phyloP scores from a whole-genome alignment of 1,140 invertebrate genomes.

The Drosophila paulistorum region DNA sequence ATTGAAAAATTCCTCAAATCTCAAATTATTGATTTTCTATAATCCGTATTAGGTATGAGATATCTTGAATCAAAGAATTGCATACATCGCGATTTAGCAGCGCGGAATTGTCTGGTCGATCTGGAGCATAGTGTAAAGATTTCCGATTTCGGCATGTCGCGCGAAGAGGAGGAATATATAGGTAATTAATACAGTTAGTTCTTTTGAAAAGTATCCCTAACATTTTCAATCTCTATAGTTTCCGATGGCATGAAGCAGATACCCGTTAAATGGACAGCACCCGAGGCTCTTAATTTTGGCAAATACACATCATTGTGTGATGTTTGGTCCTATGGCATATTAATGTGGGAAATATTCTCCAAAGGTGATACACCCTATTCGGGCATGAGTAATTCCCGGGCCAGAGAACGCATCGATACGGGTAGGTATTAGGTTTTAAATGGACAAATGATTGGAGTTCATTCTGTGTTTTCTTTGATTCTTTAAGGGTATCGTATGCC shows the following conservation, averaged over 20 bases:
- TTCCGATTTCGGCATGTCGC: slow-evolving; percentile 98
- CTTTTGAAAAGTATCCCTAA: no score
- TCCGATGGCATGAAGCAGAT: slow-evolving; percentile 99
- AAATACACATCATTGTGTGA: slow-evolving; percentile 97
- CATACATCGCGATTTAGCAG: slow-evolving; percentile 97
- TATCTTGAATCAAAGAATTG: slow-evolving; percentile 98
- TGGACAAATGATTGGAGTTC: no score
- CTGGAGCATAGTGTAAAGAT: slow-evolving; percentile 96
- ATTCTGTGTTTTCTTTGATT: background rate
- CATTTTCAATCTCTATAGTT: slow-evolving; percentile 83
- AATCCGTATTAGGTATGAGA: slow-evolving; percentile 87
- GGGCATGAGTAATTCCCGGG: slow-evolving; percentile 96
- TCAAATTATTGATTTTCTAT: background rate
- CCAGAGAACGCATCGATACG: slow-evolving; percentile 95
- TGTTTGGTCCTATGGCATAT: slow-evolving; percentile 98
- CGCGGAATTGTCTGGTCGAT: slow-evolving; percentile 92
- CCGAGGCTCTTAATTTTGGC: slow-evolving; percentile 98
- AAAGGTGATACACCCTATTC: slow-evolving; percentile 96
- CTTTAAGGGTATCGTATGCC: slow-evolving; percentile 95
- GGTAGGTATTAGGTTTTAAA: slow-evolving; percentile 84
- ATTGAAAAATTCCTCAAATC: background rate
- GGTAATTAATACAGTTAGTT: slow-evolving; percentile 34
- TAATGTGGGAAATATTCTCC: slow-evolving; percentile 99
- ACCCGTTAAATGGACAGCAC: slow-evolving; percentile 98
- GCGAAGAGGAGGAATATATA: slow-evolving; percentile 98